These are phyloP conservation scores for Spilogale gracilis DNA, from an alignment of 2,113 vertebrate genomes.

Conservation along the genomic window DNA sequence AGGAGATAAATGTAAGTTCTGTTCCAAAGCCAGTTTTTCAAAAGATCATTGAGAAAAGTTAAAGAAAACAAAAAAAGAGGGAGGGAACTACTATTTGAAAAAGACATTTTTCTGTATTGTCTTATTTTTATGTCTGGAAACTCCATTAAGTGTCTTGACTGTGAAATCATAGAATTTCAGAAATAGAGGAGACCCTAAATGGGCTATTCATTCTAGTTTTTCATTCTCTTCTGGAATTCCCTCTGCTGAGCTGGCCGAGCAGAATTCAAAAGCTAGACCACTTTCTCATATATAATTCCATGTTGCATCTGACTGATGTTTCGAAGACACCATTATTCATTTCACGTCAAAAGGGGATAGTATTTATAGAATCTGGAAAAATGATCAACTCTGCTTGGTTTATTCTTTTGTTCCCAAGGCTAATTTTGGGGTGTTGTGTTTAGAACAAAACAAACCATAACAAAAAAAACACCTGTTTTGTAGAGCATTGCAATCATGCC, in stretches of 20 bases:
- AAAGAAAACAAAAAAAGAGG: background rate
- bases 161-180: conserved; percentile 61
- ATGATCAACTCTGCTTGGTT: conserved; percentile 52
- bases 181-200: conserved; percentile 39
- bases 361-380: conserved; percentile 61
- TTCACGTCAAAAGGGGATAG: background rate
- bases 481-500: conserved; percentile 27
- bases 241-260: conserved; percentile 34
- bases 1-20: conserved; percentile 59
- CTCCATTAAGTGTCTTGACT: conserved; percentile 32
- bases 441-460: background rate
- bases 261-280: conserved; percentile 54
- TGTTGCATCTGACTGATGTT: conserved; percentile 28
- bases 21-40: conserved; percentile 23
- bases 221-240: conserved; percentile 41
- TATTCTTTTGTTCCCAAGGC: conserved; percentile 58
- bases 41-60: conserved; percentile 32
- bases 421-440: background rate
- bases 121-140: conserved; percentile 57
- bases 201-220: conserved; percentile 35
- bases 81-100: conserved; percentile 35
- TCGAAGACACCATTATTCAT: conserved; percentile 62
- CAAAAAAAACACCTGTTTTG: background rate
- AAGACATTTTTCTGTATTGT: background rate
- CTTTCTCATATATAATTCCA: conserved; percentile 56